Conservation (phyloP, 2,113 vertebrate species). For the Pao palembangensis region DNA sequence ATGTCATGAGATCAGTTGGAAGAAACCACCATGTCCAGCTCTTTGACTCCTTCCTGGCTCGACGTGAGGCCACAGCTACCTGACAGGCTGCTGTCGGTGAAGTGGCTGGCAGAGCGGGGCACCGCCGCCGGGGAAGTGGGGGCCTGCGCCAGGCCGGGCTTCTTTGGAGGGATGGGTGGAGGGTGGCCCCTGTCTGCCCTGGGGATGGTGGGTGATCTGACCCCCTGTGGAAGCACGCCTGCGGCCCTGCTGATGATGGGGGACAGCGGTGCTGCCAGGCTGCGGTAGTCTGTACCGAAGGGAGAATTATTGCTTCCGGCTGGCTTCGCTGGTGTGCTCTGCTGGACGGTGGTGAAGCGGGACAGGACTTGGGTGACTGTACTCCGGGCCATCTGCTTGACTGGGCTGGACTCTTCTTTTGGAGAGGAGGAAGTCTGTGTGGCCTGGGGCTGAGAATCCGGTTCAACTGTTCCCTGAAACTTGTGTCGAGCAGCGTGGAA, state of each 20-base stretch:
- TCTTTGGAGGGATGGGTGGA: constrained; percentile 95
- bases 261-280: constrained; percentile 72
- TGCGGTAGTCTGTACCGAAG: constrained; percentile 93
- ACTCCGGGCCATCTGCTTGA: constrained; percentile 90
- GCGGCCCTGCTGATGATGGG: constrained; percentile 73
- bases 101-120: constrained; percentile 71
- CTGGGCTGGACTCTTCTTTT: constrained; percentile 72
- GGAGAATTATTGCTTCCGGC: constrained; percentile 82
- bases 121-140: constrained; percentile 75
- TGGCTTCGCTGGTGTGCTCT: constrained; percentile 78
- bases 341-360: constrained; percentile 82
- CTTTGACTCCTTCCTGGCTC: constrained; percentile 82
- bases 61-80: constrained; percentile 79
- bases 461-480: constrained; percentile 84
- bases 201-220: constrained; percentile 87
- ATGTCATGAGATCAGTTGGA: constrained; percentile 61
- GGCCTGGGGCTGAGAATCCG: constrained; percentile 46
- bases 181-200: constrained; percentile 89
- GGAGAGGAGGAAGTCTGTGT: constrained; percentile 57
- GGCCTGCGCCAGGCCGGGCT: constrained; percentile 87
- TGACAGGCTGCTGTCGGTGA: constrained; percentile 71
- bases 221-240: constrained; percentile 78
- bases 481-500: constrained; percentile 94
- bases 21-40: constrained; percentile 87
- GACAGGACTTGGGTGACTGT: constrained; percentile 93